phyloP scores from a whole-genome alignment of 2,113 vertebrate genomes.

The Sceloporus tristichus region DNA sequence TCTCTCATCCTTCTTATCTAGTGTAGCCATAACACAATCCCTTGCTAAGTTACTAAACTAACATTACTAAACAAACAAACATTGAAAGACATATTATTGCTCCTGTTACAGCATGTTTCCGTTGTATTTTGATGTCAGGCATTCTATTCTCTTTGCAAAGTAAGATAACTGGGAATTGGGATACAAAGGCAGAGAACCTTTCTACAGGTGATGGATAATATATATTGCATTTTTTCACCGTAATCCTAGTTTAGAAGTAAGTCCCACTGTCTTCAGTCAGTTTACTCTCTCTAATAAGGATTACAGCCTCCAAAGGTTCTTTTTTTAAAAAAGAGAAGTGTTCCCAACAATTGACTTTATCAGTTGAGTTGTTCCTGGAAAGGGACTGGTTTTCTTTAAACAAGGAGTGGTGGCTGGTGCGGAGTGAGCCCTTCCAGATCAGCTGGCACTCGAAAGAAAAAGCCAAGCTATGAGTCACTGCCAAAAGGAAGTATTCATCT shows the following conservation, averaged over 20 bases:
- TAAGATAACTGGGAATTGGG: neutral
- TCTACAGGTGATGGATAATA: neutral
- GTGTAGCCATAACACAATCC: neutral
- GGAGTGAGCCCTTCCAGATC: neutral
- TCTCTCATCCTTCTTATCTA: neutral
- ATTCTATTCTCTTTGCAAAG: neutral
- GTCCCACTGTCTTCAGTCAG: neutral
- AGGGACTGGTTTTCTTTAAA: neutral
- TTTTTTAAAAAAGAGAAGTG: neutral
- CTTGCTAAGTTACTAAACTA: no score
- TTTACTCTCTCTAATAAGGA: neutral
- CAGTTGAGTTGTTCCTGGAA: conserved; percentile 1
- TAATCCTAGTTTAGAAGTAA: neutral
- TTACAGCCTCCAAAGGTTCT: neutral
- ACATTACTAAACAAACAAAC: no score
- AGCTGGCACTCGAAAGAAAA: neutral
- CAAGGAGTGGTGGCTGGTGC: neutral
- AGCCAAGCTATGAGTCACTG: neutral
- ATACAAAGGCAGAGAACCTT: neutral
- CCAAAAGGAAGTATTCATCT: neutral
- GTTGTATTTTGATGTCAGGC: neutral
- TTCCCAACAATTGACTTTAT: neutral
- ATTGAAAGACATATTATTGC: neutral
- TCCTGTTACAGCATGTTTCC: neutral
- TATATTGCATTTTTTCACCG: neutral